Base-by-base conservation (phyloP, 1,140 invertebrate species). In the Cyclina sinensis region DNA sequence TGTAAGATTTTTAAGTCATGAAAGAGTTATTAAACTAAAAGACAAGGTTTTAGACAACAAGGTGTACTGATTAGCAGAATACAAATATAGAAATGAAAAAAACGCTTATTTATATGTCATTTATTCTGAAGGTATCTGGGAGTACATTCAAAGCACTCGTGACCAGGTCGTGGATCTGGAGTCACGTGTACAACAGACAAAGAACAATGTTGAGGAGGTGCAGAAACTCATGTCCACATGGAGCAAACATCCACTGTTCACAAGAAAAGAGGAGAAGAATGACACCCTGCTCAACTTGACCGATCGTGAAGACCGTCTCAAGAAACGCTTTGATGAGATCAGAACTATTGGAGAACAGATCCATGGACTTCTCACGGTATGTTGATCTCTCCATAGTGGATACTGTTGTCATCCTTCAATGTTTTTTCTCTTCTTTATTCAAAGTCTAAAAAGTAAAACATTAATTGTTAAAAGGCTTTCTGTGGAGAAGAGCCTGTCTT, bases 231-330 rank as follows among this genome's bases (percentile, higher is more conserved):
- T 99, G 95, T 97, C 97, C 11, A 96, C 97, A 0, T 99, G 98
- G 98, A 97, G 97, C 24, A 97, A 97, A 89, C 96, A 96, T 48
- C 98, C 98, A 18, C 94, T 99, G 4, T 98, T 98, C 95, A 97
- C 98, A 95, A 96, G 98, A 74, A 95, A 95, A 92, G 98, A 99
- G 94, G 97, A 97, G 9, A 98, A 97, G 93, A 97, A 97, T 95
- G 97, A 99, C 92, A 96, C 97, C 0, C 96, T 99, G 24, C 95
- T 99, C 3, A 97, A 97, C 88, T 95, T 99, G n/a, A 98, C 98
- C n/a, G 98, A 99, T 90, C 96, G 97, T 30, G 95, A 96, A 12
- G 98, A 98, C 92, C 96, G 97, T 57, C 97, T 97, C 21, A 96
- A 96, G 14, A 98, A 97, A 95, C 96, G 93, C 91, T 98, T 98